Base-by-base conservation (phyloP, 2,113 vertebrate species). In the Pholis gunnellus region DNA sequence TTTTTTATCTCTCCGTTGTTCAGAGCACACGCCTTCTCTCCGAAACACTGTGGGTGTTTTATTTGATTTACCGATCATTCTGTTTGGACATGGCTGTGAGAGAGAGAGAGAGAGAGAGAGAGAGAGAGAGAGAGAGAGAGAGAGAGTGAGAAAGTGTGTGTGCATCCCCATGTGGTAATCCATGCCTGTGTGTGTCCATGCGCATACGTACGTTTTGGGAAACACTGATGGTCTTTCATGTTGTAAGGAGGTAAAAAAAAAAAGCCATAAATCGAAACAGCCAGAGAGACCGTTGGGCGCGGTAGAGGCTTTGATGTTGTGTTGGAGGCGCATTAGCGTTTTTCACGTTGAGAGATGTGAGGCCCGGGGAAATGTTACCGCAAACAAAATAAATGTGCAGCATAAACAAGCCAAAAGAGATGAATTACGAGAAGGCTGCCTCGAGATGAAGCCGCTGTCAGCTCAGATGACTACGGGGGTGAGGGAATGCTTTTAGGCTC, bases 41-140 rank as follows among this genome's bases (percentile, higher is more conserved):
- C 42, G 69, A 86, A 86, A 87, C 82, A 56, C 60, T 48, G 63
- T 54, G 80, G 59, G 79, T 75, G 66, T 87, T 90, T 90, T 79
- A 84, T 88, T 86, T 88, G 83, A 91, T 89, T 88, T 85, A 81
- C 73, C 68, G 83, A 83, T 84, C 75, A 83, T 75, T 89, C 77
- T 90, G 84, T 92, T 86, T 90, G 75, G 90, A 91, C 67, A 36
- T 66, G 78, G 61, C 74, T 36, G 66, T 4, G 72, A 25, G 61
- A 29, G 66, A 63, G 36, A 38, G 57, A 67, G 59, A 68, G 38
- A 65, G 63, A 67, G 9, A 40, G 38, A 9, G 38, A 36, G 56
- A 66, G 64, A 68, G 15, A 46, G 42, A 13, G 42, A 36, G 56
- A 66, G 64, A 67, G 10, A 42, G 40, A 11, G 44, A 1, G 75